These are phyloP conservation scores for Dendrolimus houi DNA, from an alignment of 2,888 invertebrate genomes.

Conservation along the genomic window DNA sequence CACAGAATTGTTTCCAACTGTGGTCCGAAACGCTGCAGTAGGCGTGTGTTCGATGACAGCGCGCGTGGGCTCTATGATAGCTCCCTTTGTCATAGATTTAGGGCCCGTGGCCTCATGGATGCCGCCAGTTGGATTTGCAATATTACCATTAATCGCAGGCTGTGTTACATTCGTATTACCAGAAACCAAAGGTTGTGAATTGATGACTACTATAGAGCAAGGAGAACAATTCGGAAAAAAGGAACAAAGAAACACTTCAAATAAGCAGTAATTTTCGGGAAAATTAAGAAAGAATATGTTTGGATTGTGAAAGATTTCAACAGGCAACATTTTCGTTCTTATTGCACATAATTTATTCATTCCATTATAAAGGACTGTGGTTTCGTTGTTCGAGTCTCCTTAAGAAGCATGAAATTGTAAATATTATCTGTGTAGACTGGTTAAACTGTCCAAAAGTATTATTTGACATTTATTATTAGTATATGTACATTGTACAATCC, in stretches of 20 bases:
- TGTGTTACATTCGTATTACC: conserved; percentile 80
- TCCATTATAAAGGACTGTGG: too few species aligned
- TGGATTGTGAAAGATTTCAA: too few species aligned
- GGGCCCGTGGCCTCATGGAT: conserved; percentile 69
- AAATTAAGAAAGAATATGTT: too few species aligned
- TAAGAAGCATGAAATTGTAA: too few species aligned
- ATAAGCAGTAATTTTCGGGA: not conserved
- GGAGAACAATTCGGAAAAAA: conserved; percentile 78
- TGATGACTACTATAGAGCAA: conserved; percentile 89
- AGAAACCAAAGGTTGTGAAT: conserved; percentile 84
- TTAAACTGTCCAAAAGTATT: too few species aligned
- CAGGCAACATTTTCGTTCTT: too few species aligned
- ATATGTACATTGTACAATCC: too few species aligned
- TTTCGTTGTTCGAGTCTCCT: too few species aligned
- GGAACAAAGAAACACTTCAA: not conserved
- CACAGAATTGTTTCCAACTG: conserved; percentile 92
- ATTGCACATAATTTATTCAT: too few species aligned
- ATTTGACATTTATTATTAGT: too few species aligned
- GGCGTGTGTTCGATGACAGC: conserved; percentile 94
- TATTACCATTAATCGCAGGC: conserved; percentile 76
- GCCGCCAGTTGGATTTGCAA: conserved; percentile 83
- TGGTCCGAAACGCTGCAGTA: conserved; percentile 89
- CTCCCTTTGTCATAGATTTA: conserved; percentile 86
- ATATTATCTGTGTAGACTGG: too few species aligned
- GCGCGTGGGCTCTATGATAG: conserved; percentile 89